phyloP scores from a whole-genome alignment of 2,797 vertebrate genomes.

The Setipinna tenuifilis region DNA sequence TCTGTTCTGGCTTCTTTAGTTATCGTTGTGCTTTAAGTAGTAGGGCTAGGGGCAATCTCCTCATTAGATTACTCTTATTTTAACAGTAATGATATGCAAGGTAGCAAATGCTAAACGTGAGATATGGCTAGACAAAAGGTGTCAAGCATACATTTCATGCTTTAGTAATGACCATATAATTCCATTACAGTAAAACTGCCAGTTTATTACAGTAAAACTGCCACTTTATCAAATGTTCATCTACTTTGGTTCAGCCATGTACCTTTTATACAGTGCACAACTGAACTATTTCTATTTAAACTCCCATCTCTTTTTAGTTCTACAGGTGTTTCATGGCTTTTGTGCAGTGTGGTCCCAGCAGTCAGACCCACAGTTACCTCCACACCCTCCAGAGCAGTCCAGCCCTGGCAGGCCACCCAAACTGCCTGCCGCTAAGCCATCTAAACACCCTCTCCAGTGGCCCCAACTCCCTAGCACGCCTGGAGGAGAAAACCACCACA shows the following conservation, averaged over 20 bases:
- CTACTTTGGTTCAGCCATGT: no score
- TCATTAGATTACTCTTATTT: neutral
- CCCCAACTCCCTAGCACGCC: conserved; percentile 4
- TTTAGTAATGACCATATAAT: neutral
- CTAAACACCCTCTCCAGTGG: neutral
- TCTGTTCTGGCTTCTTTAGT: neutral
- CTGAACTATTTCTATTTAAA: no score
- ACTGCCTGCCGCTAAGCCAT: conserved; percentile 31
- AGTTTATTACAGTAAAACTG: neutral
- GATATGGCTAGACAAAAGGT: neutral
- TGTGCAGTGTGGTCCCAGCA: conserved; percentile 33
- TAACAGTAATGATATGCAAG: neutral
- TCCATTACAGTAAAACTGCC: neutral
- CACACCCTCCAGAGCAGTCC: conserved; percentile 34
- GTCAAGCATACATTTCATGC: neutral
- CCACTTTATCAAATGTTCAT: no score
- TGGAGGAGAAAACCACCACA: neutral
- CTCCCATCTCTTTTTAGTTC: conserved; percentile 33
- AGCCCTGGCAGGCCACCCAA: conserved; percentile 10
- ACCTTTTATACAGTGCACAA: no score
- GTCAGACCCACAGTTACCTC: neutral
- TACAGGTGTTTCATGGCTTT: conserved; percentile 49
- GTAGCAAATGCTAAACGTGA: neutral
- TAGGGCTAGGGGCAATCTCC: neutral
- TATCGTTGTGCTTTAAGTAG: neutral